phyloP scores from a whole-genome alignment of 2,113 vertebrate species.

The Reinhardtius hippoglossoides region DNA sequence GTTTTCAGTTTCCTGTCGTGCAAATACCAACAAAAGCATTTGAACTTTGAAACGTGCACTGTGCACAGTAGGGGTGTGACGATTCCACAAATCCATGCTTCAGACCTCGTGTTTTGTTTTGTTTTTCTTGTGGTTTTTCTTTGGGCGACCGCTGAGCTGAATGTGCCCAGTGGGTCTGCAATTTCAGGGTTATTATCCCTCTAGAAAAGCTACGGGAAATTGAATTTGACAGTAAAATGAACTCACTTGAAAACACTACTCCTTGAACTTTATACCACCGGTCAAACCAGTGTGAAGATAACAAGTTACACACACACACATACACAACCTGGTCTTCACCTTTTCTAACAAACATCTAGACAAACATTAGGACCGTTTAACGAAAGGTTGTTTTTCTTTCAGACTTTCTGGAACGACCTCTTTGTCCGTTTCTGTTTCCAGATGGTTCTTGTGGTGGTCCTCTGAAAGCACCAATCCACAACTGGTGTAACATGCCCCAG shows the following conservation, averaged over 20 bases:
- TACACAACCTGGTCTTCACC: neutral
- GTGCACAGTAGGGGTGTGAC: neutral
- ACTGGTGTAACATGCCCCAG: neutral
- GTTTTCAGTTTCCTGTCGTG: neutral
- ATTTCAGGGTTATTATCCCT: neutral
- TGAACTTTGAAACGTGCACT: neutral
- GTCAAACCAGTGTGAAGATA: neutral
- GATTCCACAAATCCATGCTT: neutral
- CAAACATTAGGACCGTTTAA: neutral
- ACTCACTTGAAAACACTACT: neutral
- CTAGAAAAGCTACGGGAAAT: neutral
- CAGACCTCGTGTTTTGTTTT: neutral
- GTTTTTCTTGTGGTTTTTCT: neutral
- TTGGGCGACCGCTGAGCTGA: neutral
- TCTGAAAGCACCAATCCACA: neutral
- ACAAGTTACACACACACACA: neutral
- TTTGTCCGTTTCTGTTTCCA: neutral
- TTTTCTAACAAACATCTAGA: neutral
- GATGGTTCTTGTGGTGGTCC: neutral
- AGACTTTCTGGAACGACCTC: neutral
- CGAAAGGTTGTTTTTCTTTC: neutral
- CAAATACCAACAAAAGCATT: neutral
- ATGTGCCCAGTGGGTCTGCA: neutral
- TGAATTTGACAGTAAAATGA: constrained; percentile 1
- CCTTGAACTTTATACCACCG: neutral